A percentile compares a stretch with the other conserved stretches of the same genome.
Conservation (phyloP, 2,888 invertebrate genomes). For the Monoplex corrugatus region DNA sequence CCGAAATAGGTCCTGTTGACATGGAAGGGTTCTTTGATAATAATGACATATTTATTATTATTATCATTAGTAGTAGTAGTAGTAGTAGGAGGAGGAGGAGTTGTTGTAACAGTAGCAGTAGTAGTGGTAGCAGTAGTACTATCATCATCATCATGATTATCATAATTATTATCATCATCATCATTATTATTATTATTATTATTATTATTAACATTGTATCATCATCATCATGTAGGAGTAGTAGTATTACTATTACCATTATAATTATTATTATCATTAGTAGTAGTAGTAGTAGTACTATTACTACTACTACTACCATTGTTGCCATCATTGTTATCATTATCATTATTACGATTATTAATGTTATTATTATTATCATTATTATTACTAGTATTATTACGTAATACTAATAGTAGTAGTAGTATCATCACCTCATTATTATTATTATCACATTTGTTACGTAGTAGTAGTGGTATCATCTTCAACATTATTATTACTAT, state of each 20-base stretch:
- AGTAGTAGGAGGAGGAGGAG: too few relatives aligned
- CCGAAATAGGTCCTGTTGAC: too few relatives aligned
- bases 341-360: not conserved
- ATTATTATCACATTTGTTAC: too few relatives aligned
- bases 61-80: too few relatives aligned
- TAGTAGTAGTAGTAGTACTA: not conserved
- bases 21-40: too few relatives aligned
- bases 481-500: not conserved
- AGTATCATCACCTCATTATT: not conserved
- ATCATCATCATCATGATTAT: too few relatives aligned
- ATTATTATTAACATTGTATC: not conserved
- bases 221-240: not conserved
- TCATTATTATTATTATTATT: too few relatives aligned
- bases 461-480: too few relatives aligned
- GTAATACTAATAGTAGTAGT: not conserved
- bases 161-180: too few relatives aligned
- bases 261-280: not conserved
- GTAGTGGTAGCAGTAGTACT: too few relatives aligned
- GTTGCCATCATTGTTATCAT: not conserved
- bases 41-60: too few relatives aligned
- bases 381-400: not conserved
- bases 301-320: not conserved
- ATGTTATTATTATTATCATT: not conserved
- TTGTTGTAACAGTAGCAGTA: too few relatives aligned
- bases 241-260: not conserved